phyloP scores from a whole-genome alignment of 2,113 vertebrate species.

The Halichoeres trimaculatus region DNA sequence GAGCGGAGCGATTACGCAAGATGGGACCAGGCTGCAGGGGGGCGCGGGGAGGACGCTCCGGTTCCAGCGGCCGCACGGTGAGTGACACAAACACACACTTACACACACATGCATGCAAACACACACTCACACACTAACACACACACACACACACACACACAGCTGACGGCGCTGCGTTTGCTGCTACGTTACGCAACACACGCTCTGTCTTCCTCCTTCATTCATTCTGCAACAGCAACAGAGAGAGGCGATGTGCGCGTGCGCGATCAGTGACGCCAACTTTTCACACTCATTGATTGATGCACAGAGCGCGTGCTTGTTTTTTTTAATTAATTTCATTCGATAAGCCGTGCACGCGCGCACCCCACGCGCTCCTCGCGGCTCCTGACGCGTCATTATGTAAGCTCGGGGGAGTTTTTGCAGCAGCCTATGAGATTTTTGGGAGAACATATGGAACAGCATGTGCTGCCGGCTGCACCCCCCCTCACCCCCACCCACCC shows the following conservation, averaged over 20 bases:
- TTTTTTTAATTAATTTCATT: too few relatives aligned
- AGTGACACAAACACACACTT: constrained; percentile 35
- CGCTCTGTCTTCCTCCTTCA: not conserved
- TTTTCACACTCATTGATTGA: constrained; percentile 1
- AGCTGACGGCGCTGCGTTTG: not conserved
- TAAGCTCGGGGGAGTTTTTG: not conserved
- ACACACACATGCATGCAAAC: not conserved
- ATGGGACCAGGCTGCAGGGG: constrained; percentile 20
- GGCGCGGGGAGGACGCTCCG: constrained; percentile 46
- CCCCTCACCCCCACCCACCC: too few relatives aligned
- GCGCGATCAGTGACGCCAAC: constrained; percentile 8
- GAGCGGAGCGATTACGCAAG: constrained; percentile 49
- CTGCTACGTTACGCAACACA: not conserved
- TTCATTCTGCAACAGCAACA: not conserved
- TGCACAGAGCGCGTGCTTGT: constrained; percentile 1
- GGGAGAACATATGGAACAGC: not conserved
- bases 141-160: not conserved
- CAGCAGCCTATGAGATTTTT: not conserved
- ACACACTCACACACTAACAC: too few relatives aligned
- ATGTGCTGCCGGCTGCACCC: not conserved
- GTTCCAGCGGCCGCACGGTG: constrained; percentile 72
- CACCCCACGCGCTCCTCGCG: not conserved
- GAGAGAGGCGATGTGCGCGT: not conserved
- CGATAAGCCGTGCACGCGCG: too few relatives aligned
- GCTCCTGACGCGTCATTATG: not conserved